phyloP scores from a whole-genome alignment of 2,113 vertebrate genomes.

The Leptocoma aspasia region DNA sequence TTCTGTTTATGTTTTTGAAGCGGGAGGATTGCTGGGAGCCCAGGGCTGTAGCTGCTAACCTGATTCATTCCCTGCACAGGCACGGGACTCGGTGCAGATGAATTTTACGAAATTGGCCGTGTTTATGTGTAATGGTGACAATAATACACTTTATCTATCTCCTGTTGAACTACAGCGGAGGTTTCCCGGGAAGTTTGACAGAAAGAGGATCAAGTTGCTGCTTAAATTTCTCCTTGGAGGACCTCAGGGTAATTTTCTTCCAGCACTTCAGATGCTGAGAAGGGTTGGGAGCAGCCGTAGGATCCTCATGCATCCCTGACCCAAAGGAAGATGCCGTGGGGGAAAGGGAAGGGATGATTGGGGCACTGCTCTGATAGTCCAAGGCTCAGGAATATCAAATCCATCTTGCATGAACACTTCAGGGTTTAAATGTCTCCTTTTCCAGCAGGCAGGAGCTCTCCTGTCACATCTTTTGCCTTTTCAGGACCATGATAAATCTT shows the following conservation, averaged over 20 bases:
- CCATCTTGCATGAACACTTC: neutral
- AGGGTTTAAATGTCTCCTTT: neutral
- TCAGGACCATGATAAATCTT: neutral
- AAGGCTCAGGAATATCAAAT: neutral
- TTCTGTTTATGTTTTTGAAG: constrained; percentile 7
- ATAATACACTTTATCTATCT: neutral
- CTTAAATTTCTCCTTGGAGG: neutral
- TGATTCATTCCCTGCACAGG: neutral
- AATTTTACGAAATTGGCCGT: neutral
- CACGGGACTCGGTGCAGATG: neutral
- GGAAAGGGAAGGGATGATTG: neutral
- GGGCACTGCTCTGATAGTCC: neutral
- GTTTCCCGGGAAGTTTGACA: neutral
- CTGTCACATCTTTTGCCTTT: constrained; percentile 3
- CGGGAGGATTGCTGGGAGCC: constrained; percentile 8
- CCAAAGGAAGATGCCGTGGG: neutral
- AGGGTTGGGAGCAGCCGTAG: neutral
- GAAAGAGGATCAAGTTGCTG: neutral
- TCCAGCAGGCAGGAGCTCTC: constrained; percentile 19
- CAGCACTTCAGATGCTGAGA: neutral
- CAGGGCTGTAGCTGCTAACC: neutral
- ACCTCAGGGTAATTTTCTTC: neutral
- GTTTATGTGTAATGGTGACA: neutral
- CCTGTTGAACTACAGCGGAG: neutral
- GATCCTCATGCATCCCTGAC: neutral